A percentile compares a stretch with the other conserved stretches of the same genome.
Conservation (phyloP, 2,888 invertebrate genomes). For the Ennomos quercinarius region DNA sequence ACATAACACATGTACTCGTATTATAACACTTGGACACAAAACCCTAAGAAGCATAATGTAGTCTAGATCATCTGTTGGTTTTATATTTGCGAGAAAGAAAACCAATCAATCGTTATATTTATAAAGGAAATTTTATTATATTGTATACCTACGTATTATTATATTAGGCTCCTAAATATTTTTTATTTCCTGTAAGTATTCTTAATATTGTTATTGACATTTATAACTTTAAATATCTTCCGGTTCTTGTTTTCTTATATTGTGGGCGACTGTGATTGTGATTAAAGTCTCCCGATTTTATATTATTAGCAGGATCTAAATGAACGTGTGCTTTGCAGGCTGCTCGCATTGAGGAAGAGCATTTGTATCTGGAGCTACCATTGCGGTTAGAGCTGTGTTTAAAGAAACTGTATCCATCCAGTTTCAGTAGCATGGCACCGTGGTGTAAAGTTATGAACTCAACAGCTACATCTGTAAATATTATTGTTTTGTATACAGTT, state of each 20-base stretch:
- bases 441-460: slow-evolving; percentile 5
- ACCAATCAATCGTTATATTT: too few species aligned
- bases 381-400: background rate
- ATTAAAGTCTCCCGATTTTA: background rate
- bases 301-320: background rate
- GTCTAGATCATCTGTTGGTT: too few species aligned
- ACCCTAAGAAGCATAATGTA: too few species aligned
- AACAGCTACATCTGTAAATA: background rate
- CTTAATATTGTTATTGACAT: too few species aligned
- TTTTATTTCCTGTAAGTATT: too few species aligned
- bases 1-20: too few species aligned
- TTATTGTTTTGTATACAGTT: too few species aligned
- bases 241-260: slow-evolving; percentile 6
- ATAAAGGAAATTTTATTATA: too few species aligned
- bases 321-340: slow-evolving; percentile 17
- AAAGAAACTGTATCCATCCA: slow-evolving; percentile 11
- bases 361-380: slow-evolving; percentile 17
- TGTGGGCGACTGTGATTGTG: slow-evolving; percentile 17
- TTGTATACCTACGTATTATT: too few species aligned
- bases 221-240: slow-evolving; percentile 10
- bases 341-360: background rate
- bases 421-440: slow-evolving; percentile 8
- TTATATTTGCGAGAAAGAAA: too few species aligned
- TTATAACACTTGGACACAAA: too few species aligned
- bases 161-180: too few species aligned